phyloP scores from a whole-genome alignment of 2,888 invertebrate species.

The Lithosia quadra region DNA sequence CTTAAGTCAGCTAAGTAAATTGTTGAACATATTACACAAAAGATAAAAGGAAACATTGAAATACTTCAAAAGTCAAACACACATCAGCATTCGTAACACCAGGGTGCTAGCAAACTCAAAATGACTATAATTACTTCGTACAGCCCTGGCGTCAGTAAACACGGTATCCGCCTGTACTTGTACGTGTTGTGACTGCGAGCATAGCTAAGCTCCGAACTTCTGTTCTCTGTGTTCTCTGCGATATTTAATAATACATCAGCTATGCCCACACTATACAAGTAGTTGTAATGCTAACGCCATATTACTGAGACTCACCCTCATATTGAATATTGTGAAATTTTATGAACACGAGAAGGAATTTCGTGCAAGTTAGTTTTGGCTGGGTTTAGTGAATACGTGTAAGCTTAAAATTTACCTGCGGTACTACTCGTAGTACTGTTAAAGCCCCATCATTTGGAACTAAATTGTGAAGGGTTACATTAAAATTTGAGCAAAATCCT shows the following conservation, averaged over 20 bases:
- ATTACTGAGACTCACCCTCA: constrained; percentile 9
- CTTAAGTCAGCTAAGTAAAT: not conserved
- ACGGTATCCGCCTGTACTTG: constrained; percentile 21
- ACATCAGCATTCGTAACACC: constrained; percentile 18
- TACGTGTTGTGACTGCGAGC: constrained; percentile 25
- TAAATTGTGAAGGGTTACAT: not conserved
- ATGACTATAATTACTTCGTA: constrained; percentile 25
- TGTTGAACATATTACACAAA: constrained; percentile 3
- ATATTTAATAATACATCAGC: constrained; percentile 51
- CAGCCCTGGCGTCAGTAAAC: constrained; percentile 21
- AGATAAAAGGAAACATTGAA: constrained; percentile 2
- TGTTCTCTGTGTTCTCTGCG: constrained; percentile 20
- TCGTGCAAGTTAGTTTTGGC: constrained; percentile 1
- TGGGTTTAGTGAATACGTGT: constrained; percentile 3
- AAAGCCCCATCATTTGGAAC: not conserved
- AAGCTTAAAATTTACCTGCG: not conserved
- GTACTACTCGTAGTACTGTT: not conserved
- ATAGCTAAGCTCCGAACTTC: not conserved
- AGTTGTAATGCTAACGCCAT: not conserved
- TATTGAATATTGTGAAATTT: constrained; percentile 16
- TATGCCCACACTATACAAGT: constrained; percentile 15
- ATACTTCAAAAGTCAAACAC: constrained; percentile 13
- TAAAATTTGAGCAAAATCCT: not conserved
- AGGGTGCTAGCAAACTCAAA: constrained; percentile 13
- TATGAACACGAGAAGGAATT: constrained; percentile 10